Percentiles rank a stretch among this genome's conserved stretches.
These are phyloP conservation scores for Rotaria sp. DNA, from an alignment of 2,888 invertebrate species.

Conservation along the genomic window DNA sequence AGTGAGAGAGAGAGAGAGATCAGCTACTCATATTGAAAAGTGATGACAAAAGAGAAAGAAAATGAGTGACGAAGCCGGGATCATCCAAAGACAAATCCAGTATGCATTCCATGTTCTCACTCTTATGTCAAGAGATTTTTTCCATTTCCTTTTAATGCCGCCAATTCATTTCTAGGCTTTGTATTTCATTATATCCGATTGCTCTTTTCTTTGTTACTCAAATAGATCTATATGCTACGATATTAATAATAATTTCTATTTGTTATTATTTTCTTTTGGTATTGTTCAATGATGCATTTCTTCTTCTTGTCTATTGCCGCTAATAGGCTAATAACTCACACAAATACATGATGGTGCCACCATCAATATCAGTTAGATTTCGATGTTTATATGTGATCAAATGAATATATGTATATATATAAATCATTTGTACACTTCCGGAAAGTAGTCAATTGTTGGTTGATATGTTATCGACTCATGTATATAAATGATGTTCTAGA, in stretches of 20 bases:
- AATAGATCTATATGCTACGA: background rate
- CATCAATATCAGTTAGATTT: background rate
- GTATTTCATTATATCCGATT: background rate
- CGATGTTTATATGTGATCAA: background rate
- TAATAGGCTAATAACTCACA: background rate
- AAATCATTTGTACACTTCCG: background rate
- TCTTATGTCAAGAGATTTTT: conserved; percentile 6
- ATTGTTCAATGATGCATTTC: conserved; percentile 6
- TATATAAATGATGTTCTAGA: conserved; percentile 6
- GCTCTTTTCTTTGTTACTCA: background rate
- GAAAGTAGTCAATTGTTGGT: background rate
- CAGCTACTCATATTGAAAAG: background rate
- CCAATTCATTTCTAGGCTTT: background rate
- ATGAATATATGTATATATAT: background rate
- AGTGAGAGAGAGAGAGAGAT: too few species aligned
- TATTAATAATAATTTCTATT: conserved; percentile 6
- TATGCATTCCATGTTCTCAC: background rate
- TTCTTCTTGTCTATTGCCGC: conserved; percentile 6
- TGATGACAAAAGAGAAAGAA: background rate
- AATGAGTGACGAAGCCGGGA: background rate
- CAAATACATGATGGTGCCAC: background rate
- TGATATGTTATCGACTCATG: background rate
- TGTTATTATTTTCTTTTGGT: background rate
- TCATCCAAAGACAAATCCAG: background rate
- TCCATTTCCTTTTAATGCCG: background rate